Evolutionary conservation across 1,140 invertebrate species (phyloP).

Genomic region (Zaprionus lachaisei): DNA sequence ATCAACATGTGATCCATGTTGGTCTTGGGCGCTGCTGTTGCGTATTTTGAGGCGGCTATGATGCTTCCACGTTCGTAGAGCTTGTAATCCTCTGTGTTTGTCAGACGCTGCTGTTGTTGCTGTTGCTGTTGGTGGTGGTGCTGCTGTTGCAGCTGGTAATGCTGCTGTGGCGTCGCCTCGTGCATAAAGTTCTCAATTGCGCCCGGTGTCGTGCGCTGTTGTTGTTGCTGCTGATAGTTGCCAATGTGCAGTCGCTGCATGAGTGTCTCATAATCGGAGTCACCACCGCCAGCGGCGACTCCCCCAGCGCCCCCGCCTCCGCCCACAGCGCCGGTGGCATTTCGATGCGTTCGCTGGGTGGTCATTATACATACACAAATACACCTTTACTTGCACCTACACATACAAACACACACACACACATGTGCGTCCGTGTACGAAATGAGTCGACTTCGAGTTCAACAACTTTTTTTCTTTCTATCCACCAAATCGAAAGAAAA

Average conservation of each 20-base stretch:
- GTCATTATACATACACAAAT: constrained; percentile 56
- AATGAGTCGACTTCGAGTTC: constrained; percentile 7
- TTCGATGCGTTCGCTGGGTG: constrained; percentile 71
- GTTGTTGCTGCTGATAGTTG: constrained; percentile 49
- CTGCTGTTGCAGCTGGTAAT: constrained; percentile 39
- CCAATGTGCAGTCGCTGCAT: constrained; percentile 79
- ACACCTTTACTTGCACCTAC: constrained; percentile 9
- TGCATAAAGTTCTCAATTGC: constrained; percentile 69
- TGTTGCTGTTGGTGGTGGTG: constrained; percentile 36
- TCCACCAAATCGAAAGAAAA: background rate
- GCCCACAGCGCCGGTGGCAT: constrained; percentile 43
- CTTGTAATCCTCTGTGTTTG: constrained; percentile 86
- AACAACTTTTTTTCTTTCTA: background rate
- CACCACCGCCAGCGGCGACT: constrained; percentile 34
- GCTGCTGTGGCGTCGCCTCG: constrained; percentile 39
- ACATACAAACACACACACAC: background rate
- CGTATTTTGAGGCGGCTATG: constrained; percentile 90
- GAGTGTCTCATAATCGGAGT: constrained; percentile 74
- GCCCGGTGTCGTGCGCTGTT: constrained; percentile 37
- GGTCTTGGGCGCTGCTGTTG: constrained; percentile 88
- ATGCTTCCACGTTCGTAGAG: constrained; percentile 87
- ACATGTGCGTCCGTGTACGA: constrained; percentile 5
- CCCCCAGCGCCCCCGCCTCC: background rate
- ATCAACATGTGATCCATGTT: constrained; percentile 85
- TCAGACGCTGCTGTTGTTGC: constrained; percentile 46